Evolutionary conservation across 2,888 invertebrate genomes (phyloP), one percentile per base, ranked within the genome.

Genomic region (Chrysodeixis includens): DNA sequence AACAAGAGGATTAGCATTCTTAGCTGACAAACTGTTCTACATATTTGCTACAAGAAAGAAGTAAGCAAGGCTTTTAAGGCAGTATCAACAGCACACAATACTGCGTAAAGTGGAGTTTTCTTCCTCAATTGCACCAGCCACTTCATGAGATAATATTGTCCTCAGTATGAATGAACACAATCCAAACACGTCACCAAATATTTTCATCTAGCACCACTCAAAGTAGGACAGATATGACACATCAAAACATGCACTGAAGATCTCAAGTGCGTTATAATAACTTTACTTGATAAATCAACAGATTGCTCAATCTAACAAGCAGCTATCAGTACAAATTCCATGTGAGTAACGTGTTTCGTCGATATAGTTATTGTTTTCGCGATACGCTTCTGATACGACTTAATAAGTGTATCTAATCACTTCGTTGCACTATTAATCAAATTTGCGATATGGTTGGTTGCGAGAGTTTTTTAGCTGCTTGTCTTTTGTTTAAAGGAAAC

Each of bases 361-460:
- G 35, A 22, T 70, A 18, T 44, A 64, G 60, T 65, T 71, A 65
- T 70, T 79, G 69, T 79, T 69, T 67, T 71, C 68, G 74, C 80
- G 51, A 62, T 8, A 7, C 26, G 58, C n/a, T 53, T 52, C 22
- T n/a, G 59, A 60, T 22, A 10, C 22, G 62, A 44, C 32, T 54
- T 49, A 49, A 49, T 49, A 49, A 12, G 46, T 49, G 49, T 73
- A 71, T 72, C 70, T 72, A 67, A 80, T 80, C 79, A 57, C 62
- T 26, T 62, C 18, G 67, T 56, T 71, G 77, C 77, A 69, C 59
- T 63, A 59, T 40, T 69, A 66, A 76, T 71, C 66, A 30, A 7
- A 56, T 58, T 52, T 30, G 59, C 51, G 56, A 60, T 32, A 22
- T 55, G 22, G 58, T 52, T 7, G 62, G 55, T 55, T 68, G 58